Evolutionary conservation across 2,888 invertebrate genomes (phyloP), one percentile per base, ranked within the genome.

Genomic region (Troides oblongomaculatus): DNA sequence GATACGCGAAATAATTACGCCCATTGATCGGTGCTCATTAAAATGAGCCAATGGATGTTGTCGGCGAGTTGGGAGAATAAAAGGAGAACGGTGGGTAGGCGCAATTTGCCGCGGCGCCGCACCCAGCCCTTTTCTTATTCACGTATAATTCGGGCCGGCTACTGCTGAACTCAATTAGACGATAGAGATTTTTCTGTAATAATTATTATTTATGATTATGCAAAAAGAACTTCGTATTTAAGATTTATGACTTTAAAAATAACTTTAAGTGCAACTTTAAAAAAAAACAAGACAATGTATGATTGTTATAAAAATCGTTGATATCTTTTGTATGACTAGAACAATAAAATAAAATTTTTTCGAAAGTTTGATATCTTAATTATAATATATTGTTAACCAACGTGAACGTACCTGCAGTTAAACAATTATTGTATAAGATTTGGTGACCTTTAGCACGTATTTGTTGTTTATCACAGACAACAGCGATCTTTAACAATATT

Each of bases 1-100:
- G 85, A 88, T 87, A 89, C 88, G 83, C 89, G 85, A 87, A 89
- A 92, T 88, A 90, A 90, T 91, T 90, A 91, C 91, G 90, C 90
- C 90, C 90, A 89, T 90, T 90, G 88, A 90, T 89, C 87, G 86
- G 79, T 80, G 85, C 90, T 90, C 88, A 90, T 90, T 91, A 90
- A 88, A 89, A 84, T 81, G 79, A 78, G 83, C 90, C 91, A 91
- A 91, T 90, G 82, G 83, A 82, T 79, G 76, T 78, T 78, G 79
- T 78, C 77, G 79, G 74, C 72, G 64, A 73, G 77, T 75, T 76
- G 76, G 75, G 73, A 74, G 75, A 76, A 84, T 84, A 89, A 89
- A 88, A 89, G 85, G 83, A 87, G 81, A 81, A 85, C 77, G 76
- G 78, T 77, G 74, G 74, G 85, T 79, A 83, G 78, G 81, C 80